Evolutionary conservation across 2,888 invertebrate genomes (phyloP).

Genomic region (Erebia palarica): DNA sequence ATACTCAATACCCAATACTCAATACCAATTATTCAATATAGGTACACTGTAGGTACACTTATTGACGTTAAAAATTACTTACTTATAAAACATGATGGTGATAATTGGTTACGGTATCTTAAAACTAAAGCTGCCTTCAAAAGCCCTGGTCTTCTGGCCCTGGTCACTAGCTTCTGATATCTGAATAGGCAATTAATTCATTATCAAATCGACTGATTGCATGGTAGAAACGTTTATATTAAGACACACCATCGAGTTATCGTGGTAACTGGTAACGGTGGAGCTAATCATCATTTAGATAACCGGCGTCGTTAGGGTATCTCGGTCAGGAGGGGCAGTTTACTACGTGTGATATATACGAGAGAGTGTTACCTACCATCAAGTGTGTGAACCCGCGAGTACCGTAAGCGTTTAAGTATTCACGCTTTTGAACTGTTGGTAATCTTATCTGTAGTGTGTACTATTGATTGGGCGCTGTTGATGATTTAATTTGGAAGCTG

Average conservation of each 20-base stretch:
- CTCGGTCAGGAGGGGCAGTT: neutral
- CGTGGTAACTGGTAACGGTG: neutral
- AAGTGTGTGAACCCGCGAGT: constrained; percentile 2
- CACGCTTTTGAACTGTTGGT: neutral
- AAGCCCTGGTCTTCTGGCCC: no score
- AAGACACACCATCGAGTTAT: neutral
- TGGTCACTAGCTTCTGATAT: neutral
- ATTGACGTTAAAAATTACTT: no score
- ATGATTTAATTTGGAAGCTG: neutral
- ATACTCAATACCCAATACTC: no score
- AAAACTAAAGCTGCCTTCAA: no score
- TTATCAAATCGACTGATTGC: neutral
- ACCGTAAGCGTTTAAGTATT: neutral
- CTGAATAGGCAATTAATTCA: neutral
- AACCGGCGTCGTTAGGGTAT: constrained; percentile 7
- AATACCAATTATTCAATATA: no score
- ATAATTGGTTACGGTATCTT: no score
- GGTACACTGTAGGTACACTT: no score
- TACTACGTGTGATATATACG: neutral
- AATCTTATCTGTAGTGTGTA: constrained; percentile 3
- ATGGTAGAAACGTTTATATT: neutral
- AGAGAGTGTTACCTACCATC: neutral
- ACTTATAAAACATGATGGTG: no score
- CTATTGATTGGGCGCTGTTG: neutral
- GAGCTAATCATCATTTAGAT: constrained; percentile 13